A percentile compares a stretch with the other conserved stretches of the same genome.
These are phyloP conservation scores for Cydia amplana DNA, from an alignment of 1,140 invertebrate genomes.

Conservation along the genomic window DNA sequence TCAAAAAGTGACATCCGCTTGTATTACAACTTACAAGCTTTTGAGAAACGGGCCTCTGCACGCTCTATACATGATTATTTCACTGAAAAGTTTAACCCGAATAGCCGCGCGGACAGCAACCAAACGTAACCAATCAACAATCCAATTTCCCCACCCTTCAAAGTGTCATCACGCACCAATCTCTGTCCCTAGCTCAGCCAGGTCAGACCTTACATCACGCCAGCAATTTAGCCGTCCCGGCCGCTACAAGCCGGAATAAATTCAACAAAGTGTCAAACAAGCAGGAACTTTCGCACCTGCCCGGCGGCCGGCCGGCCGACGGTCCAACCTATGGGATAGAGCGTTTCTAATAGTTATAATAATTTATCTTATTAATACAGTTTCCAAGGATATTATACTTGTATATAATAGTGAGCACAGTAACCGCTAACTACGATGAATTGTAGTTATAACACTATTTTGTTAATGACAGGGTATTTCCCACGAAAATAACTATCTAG, in stretches of 20 bases:
- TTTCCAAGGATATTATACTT: too few relatives aligned
- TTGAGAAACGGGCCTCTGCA: too few relatives aligned
- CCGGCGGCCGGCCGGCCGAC: conserved; percentile 34
- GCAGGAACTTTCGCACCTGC: conserved; percentile 48
- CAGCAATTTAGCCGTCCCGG: conserved; percentile 44
- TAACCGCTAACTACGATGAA: too few relatives aligned
- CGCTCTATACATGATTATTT: neutral
- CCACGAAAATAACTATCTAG: too few relatives aligned
- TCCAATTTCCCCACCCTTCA: conserved; percentile 4
- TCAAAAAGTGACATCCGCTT: too few relatives aligned
- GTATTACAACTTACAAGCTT: too few relatives aligned
- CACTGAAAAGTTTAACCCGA: neutral
- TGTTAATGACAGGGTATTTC: too few relatives aligned
- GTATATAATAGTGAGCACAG: too few relatives aligned
- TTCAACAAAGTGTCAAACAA: conserved; percentile 53
- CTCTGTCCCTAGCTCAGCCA: neutral
- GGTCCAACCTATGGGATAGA: neutral
- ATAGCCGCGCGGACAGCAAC: neutral
- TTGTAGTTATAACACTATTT: too few relatives aligned
- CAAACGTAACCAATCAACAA: conserved; percentile 12
- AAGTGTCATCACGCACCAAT: conserved; percentile 18
- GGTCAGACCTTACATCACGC: conserved; percentile 25
- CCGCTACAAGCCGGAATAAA: conserved; percentile 44
- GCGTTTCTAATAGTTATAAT: neutral
- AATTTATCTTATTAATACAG: too few relatives aligned